phyloP scores from a whole-genome alignment of 2,888 invertebrate species.

The Siphonodentalium dalli region DNA sequence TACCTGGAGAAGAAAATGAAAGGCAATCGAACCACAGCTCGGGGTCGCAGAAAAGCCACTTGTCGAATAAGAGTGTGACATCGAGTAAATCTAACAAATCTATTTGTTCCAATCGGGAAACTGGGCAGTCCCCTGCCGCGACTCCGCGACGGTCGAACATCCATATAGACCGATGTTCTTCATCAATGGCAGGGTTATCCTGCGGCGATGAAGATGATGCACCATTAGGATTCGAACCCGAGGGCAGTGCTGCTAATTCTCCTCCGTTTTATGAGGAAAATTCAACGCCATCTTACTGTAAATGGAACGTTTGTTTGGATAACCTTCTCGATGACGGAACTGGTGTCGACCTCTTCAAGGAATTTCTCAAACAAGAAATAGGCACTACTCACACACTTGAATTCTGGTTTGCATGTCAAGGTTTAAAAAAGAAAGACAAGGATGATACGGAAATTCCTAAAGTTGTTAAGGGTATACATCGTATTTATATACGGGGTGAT shows the following conservation, averaged over 20 bases:
- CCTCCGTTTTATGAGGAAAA: conserved; percentile 63
- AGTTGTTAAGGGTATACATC: conserved; percentile 76
- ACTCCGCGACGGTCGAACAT: conserved; percentile 60
- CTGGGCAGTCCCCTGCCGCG: conserved; percentile 51
- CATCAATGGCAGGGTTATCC: conserved; percentile 17
- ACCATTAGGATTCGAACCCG: conserved; percentile 71
- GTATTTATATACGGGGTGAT: conserved; percentile 73
- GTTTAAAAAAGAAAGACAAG: conserved; percentile 67
- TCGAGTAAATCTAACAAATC: conserved; percentile 42
- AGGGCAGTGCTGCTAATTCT: conserved; percentile 69
- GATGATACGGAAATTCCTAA: conserved; percentile 69
- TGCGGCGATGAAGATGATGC: conserved; percentile 56
- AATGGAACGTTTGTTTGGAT: conserved; percentile 88
- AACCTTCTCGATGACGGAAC: conserved; percentile 86
- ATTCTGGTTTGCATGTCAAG: conserved; percentile 84
- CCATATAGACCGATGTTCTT: conserved; percentile 41
- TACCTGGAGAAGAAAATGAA: conserved; percentile 64
- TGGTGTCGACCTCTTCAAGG: conserved; percentile 85
- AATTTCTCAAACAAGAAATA: conserved; percentile 62
- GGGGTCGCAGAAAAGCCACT: conserved; percentile 58
- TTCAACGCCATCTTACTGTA: conserved; percentile 76
- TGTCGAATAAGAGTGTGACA: conserved; percentile 36
- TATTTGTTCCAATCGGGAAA: conserved; percentile 44
- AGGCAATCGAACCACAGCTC: conserved; percentile 57
- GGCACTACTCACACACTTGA: conserved; percentile 56